Base-by-base conservation (phyloP, 2,113 vertebrate genomes). In the Cebus imitator region DNA sequence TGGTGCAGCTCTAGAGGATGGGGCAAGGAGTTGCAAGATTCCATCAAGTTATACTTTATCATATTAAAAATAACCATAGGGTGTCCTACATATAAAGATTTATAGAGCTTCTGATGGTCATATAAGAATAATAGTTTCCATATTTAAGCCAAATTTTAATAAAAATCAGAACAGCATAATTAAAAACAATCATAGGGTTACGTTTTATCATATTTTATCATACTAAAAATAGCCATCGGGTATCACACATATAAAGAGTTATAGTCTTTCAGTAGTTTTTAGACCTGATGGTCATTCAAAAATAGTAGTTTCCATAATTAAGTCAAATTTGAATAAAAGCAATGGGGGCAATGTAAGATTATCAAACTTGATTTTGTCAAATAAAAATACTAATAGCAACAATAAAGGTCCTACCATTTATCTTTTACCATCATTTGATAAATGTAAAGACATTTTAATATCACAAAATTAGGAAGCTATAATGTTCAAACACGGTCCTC, bases 281-380 rank as follows among this genome's bases (percentile, higher is more conserved):
- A 68, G 58, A 52, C 16, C 4, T 40, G 32, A 72, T 79, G 86
- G 30, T 79, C 43, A 87, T 61, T 37, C 66, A 78, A 83, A 94
- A 76, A 48, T 3, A 40, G 52, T 32, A 35, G 6, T 78, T 82
- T 86, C n/a, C 18, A 82, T 58, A 52, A 48, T 52, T 58, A 75
- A 80, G 21, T 85, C 35, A 52, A 93, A 86, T 90, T 92, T 92
- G 89, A 83, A 55, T 78, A 82, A 90, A 73, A 92, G 17, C 50
- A 87, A 9, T 6, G 9, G 40, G 18, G 43, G 52, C 10, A 48
- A 64, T 13, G 7, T 30, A 72, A 90, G 13, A 11, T 78, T 78
- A 43, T 50, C n/a, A 45, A 85, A 66, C 12, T 87, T 76, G 61
- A 52, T 76, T 92, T 72, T 78, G 8, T 86, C 32, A 87, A 82